A percentile compares a stretch with the other conserved stretches of the same genome.
Conservation (phyloP, 2,113 vertebrate species). For the Phalacrocorax aristotelis region DNA sequence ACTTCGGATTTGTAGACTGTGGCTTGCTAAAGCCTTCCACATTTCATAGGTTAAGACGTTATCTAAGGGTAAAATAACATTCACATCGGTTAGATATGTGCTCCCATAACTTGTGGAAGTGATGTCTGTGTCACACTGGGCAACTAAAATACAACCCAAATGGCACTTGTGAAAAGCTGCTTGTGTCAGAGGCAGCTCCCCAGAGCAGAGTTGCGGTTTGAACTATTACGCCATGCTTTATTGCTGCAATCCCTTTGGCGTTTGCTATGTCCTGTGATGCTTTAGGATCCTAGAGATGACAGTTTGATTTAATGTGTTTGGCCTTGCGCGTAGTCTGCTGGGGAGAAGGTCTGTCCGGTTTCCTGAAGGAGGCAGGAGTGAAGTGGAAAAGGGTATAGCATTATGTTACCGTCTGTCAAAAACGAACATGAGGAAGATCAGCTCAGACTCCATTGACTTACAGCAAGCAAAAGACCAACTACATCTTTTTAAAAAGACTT, state of each 20-base stretch:
- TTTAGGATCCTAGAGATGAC: neutral
- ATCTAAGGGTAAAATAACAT: neutral
- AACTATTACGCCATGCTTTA: rapidly evolving
- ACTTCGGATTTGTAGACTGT: neutral
- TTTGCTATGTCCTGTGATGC: neutral
- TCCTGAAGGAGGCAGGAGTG: neutral
- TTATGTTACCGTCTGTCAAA: neutral
- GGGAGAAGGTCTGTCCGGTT: neutral
- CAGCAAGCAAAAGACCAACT: neutral
- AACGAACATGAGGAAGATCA: neutral
- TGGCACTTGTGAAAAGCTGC: neutral
- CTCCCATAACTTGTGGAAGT: neutral
- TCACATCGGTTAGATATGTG: neutral
- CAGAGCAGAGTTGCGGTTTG: neutral
- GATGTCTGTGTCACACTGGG: neutral
- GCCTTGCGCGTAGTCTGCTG: neutral
- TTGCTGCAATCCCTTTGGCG: neutral
- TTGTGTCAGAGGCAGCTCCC: neutral
- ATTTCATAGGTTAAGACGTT: neutral
- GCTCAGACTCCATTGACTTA: neutral
- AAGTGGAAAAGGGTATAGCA: neutral
- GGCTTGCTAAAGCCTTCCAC: neutral
- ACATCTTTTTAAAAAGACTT: neutral
- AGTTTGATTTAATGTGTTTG: neutral
- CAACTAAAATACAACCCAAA: neutral